These are phyloP conservation scores for Ormyrus labotus DNA, from an alignment of 2,888 invertebrate genomes.

Conservation along the genomic window DNA sequence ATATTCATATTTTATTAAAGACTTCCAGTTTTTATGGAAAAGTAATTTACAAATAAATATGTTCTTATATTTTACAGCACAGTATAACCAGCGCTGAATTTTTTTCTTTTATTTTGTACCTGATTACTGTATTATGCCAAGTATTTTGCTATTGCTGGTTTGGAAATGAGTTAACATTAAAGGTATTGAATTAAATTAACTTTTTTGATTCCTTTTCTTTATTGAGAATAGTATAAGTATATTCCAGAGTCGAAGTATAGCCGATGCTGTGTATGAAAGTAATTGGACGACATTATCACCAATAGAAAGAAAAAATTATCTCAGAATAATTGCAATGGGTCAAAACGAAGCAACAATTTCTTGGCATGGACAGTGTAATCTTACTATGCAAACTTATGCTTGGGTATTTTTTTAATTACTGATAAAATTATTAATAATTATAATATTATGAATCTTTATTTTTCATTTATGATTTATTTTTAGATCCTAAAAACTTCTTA, in stretches of 20 bases:
- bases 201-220: no score
- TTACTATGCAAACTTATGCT: constrained; percentile 15
- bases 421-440: neutral
- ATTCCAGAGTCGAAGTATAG: constrained; percentile 10
- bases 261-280: constrained; percentile 1
- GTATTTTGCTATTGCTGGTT: no score
- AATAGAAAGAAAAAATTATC: neutral
- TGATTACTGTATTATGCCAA: no score
- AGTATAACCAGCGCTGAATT: no score
- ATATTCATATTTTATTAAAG: neutral
- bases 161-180: no score
- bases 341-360: neutral
- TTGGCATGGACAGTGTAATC: constrained; percentile 15
- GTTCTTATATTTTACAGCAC: no score
- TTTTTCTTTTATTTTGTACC: no score
- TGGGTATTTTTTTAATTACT: constrained; percentile 11
- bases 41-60: neutral
- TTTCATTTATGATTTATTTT: neutral
- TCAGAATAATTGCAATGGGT: constrained; percentile 1
- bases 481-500: constrained; percentile 47
- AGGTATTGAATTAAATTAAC: no score
- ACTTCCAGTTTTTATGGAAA: neutral
- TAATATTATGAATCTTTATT: neutral
- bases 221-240: no score
- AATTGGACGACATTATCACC: constrained; percentile 2